A percentile compares a stretch with the other conserved stretches of the same genome.
Conservation (phyloP, 2,888 invertebrate genomes). For the Syrista parreyssii region DNA sequence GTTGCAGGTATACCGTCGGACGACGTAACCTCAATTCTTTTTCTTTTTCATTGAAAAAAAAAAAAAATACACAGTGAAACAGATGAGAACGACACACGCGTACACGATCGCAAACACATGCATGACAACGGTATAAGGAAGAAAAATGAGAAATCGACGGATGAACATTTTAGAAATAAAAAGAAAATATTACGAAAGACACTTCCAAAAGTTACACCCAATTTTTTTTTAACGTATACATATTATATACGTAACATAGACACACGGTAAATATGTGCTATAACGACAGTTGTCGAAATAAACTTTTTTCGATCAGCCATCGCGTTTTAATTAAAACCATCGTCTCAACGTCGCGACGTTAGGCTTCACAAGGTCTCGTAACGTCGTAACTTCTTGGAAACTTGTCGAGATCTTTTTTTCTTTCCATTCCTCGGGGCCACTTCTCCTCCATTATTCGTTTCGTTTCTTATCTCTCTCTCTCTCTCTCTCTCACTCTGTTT, state of each 20-base stretch:
- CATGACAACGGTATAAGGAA: not conserved
- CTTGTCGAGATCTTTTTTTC: conserved; percentile 10
- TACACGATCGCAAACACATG: not conserved
- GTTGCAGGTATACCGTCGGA: conserved; percentile 31
- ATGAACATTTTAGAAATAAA: conserved; percentile 18
- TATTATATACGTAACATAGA: conserved; percentile 24
- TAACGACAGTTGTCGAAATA: conserved; percentile 52
- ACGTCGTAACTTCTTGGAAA: not conserved
- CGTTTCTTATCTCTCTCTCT: conserved; percentile 11
- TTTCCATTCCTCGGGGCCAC: not conserved
- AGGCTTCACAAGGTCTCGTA: not conserved
- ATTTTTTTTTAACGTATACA: conserved; percentile 39
- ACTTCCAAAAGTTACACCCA: conserved; percentile 42
- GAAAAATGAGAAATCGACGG: not conserved
- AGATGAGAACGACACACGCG: not conserved
- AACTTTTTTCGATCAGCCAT: conserved; percentile 50
- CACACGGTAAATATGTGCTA: conserved; percentile 48
- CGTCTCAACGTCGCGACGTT: not conserved
- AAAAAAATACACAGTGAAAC: not conserved
- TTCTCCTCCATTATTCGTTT: not conserved
- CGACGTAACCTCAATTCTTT: not conserved
- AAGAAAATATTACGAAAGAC: conserved; percentile 16
- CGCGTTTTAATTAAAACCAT: conserved; percentile 15
- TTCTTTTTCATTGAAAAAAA: not conserved
- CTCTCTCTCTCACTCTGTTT: conserved; percentile 17